Percentiles rank a stretch among this genome's conserved stretches.
Conservation (phyloP, 1,140 invertebrate species). For the Harlomillsia oculata region DNA sequence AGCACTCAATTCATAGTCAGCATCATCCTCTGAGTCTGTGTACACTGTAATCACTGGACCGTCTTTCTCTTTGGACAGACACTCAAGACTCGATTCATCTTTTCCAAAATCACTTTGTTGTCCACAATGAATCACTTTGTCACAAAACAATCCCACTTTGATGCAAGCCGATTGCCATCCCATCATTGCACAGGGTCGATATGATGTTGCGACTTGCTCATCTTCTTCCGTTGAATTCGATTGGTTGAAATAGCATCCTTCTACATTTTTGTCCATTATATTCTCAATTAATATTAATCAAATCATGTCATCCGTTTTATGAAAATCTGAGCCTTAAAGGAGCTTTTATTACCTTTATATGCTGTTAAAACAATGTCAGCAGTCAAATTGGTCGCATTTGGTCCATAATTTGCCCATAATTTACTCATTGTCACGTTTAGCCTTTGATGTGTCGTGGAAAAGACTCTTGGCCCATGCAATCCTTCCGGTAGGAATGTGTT, state of each 20-base stretch:
- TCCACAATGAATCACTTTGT: constrained; percentile 11
- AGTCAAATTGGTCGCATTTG: background rate
- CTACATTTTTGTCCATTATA: background rate
- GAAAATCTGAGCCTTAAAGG: background rate
- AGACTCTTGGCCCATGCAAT: background rate
- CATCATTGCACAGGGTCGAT: background rate
- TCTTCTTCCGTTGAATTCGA: background rate
- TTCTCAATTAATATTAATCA: background rate
- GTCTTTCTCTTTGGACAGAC: no score
- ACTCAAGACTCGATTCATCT: background rate
- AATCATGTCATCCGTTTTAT: background rate
- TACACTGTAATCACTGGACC: no score
- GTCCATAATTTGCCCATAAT: background rate
- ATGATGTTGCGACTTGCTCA: background rate
- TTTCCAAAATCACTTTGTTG: background rate
- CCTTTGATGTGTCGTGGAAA: background rate
- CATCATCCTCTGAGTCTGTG: no score
- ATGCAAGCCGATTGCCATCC: constrained; percentile 7
- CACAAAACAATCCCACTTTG: constrained; percentile 11
- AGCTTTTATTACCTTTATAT: background rate
- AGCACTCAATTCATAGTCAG: no score
- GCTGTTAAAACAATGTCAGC: constrained; percentile 5
- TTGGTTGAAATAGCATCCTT: constrained; percentile 9
- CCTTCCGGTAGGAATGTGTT: background rate
- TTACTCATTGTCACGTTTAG: background rate